Base-by-base conservation (phyloP, 2,113 vertebrate genomes). In the Poeciliopsis retropinna region DNA sequence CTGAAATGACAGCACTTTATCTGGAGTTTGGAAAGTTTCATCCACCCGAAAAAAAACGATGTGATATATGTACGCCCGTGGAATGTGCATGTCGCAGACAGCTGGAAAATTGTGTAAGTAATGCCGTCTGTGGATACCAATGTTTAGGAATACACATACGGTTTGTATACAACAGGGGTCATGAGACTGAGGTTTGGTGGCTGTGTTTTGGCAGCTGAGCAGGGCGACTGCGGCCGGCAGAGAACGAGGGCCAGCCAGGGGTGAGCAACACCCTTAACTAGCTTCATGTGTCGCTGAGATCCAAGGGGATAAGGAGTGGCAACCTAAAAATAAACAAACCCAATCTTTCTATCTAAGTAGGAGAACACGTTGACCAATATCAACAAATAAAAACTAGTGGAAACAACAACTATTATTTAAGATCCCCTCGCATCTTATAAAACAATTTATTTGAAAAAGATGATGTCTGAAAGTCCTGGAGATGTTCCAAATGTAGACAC, bases 171-270 rank as follows among this genome's bases (percentile, higher is more conserved):
- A 78, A 76, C 76, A 69, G 87, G 82, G 79, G 84, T 88, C 73
- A 57, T 85, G 83, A 80, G 82, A 84, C 76, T 64, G 84, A 84
- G 76, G 85, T 88, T 85, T 87, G 76, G 86, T 62, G 72, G 80
- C 67, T 61, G 32, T 73, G 80, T 80, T 78, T 84, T 85, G 75
- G 86, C 89, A 89, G 79, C 75, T 32, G 63, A 73, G 71, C 13
- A 34, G 61, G 75, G 83, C 27, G 54, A 68, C 67, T 72, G 73
- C 2, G 30, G 89, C 72, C 76, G 73, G 27, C 5, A 32, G 66
- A 67, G 63, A 37, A 11, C 17, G 27, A 78, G 63, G 83, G 88
- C 76, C 85, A 87, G 85, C 86, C 88, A 86, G 89, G 72, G 86
- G 81, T 88, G 78, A 83, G 81, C 66, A 72, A 75, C 57, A 44